phyloP scores from a whole-genome alignment of 2,797 vertebrate genomes.

The Poecilia wingei region DNA sequence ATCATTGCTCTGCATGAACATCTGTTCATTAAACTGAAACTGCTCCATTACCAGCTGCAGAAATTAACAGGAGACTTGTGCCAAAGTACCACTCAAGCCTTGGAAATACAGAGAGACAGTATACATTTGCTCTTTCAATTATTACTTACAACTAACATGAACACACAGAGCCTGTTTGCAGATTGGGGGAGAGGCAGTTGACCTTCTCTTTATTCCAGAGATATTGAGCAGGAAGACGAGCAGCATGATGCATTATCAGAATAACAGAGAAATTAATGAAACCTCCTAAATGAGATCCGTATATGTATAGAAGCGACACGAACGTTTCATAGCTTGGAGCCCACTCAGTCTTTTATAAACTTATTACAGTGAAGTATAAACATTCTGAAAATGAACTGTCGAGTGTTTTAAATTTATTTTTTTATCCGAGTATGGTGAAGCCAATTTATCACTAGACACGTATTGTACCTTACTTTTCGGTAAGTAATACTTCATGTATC shows the following conservation, averaged over 20 bases:
- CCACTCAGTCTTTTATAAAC: neutral
- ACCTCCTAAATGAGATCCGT: neutral
- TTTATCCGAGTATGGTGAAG: neutral
- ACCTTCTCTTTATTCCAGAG: neutral
- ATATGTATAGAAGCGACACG: neutral
- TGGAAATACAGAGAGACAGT: constrained; percentile 11
- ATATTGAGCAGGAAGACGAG: neutral
- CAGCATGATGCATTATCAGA: neutral
- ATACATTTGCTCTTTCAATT: constrained; percentile 22
- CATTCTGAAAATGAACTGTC: neutral
- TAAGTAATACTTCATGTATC: neutral
- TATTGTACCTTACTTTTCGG: neutral
- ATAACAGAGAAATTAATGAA: constrained; percentile 5
- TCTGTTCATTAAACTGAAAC: constrained; percentile 66
- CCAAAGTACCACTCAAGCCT: constrained; percentile 28
- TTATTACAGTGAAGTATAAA: neutral
- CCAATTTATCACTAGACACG: neutral
- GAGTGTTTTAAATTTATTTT: neutral
- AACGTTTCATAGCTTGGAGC: neutral
- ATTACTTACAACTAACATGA: constrained; percentile 20
- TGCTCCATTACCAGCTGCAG: constrained; percentile 51
- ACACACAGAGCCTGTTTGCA: neutral
- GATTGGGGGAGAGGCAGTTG: neutral
- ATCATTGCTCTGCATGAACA: constrained; percentile 59
- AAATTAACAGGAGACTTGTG: constrained; percentile 44